phyloP scores from a whole-genome alignment of 1,140 invertebrate species.

The Trichonephila clavipes region DNA sequence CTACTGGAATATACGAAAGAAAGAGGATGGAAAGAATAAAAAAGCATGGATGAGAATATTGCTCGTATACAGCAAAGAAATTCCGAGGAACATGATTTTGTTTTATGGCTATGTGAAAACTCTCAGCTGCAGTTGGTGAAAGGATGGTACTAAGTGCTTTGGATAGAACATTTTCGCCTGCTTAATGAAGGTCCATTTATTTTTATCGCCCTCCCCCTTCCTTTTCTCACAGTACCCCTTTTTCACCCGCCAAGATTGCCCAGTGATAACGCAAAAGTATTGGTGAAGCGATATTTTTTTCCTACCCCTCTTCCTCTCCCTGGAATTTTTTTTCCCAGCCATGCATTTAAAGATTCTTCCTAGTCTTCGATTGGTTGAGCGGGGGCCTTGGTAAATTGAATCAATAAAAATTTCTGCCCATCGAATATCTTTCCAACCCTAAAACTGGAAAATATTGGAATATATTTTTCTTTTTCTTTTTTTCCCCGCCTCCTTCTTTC shows the following conservation, averaged over 20 bases:
- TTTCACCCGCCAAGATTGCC: constrained; percentile 48
- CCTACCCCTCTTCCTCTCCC: neutral
- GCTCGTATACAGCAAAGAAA: constrained; percentile 54
- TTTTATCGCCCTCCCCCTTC: constrained; percentile 56
- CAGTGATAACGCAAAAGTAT: constrained; percentile 73
- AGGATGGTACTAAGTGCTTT: constrained; percentile 62
- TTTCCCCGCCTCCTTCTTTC: neutral
- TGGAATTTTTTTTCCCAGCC: neutral
- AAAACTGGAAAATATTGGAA: constrained; percentile 52
- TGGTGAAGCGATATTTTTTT: constrained; percentile 73
- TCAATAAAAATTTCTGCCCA: constrained; percentile 62
- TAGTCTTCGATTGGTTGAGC: constrained; percentile 39
- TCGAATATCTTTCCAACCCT: neutral
- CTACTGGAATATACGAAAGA: constrained; percentile 43
- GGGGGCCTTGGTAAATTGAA: constrained; percentile 50
- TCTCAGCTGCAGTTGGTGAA: constrained; percentile 59
- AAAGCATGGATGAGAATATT: neutral
- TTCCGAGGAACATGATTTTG: constrained; percentile 67
- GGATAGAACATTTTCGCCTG: constrained; percentile 70
- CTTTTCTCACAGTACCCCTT: neutral
- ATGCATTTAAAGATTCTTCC: constrained; percentile 69
- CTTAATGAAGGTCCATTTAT: constrained; percentile 75
- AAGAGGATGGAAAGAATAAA: neutral
- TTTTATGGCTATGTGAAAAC: constrained; percentile 73
- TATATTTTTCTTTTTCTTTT: constrained; percentile 27